These are phyloP conservation scores for Xyrichtys novacula DNA, from an alignment of 2,797 vertebrate genomes.

Conservation along the genomic window DNA sequence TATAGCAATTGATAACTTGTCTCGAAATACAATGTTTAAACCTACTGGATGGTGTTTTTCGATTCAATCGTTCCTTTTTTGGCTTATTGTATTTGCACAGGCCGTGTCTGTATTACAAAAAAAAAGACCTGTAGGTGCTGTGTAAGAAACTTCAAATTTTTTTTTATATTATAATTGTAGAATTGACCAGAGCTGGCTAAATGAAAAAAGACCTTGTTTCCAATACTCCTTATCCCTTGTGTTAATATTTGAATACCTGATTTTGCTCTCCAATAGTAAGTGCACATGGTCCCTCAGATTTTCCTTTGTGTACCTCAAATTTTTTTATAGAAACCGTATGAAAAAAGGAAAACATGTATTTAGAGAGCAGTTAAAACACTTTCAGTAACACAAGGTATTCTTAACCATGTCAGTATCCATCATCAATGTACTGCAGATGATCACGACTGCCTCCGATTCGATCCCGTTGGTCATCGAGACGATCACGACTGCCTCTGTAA, in stretches of 20 bases:
- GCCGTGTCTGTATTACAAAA: no score
- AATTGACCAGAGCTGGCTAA: background rate
- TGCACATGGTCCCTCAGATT: background rate
- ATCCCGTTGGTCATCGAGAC: slow-evolving; percentile 31
- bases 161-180: no score
- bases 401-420: slow-evolving; percentile 11
- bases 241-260: background rate
- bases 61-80: no score
- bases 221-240: background rate
- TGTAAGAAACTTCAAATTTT: no score
- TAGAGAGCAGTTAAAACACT: background rate
- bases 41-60: background rate
- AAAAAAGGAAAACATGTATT: background rate
- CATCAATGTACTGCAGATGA: slow-evolving; percentile 25
- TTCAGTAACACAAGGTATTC: slow-evolving; percentile 39
- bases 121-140: no score
- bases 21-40: background rate
- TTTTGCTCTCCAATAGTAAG: background rate
- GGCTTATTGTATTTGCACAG: no score
- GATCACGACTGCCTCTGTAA: slow-evolving; percentile 23
- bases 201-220: background rate
- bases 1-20: background rate
- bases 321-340: background rate
- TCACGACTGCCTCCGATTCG: slow-evolving; percentile 4
- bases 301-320: background rate